These are phyloP conservation scores for Cyclina sinensis DNA, from an alignment of 1,140 invertebrate genomes.

Conservation along the genomic window DNA sequence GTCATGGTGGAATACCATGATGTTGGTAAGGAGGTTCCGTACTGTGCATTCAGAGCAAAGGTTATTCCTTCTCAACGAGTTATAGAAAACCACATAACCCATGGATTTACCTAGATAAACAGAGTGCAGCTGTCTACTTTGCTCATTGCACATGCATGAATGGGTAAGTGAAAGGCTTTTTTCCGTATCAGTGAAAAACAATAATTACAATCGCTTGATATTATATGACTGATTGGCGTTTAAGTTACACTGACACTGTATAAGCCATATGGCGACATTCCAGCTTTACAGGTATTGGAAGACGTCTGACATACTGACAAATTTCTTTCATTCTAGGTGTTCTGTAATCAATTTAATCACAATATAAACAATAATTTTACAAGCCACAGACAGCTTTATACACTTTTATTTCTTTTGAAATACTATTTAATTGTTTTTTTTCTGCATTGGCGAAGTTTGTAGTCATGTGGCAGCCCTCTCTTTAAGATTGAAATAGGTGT, in stretches of 20 bases:
- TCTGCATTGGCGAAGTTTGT: conserved; percentile 64
- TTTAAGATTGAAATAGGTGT: conserved; percentile 57
- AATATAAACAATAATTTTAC: conserved; percentile 58
- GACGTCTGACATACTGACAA: no score
- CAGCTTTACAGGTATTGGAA: no score
- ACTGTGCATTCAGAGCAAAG: conserved; percentile 43
- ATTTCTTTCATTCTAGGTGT: no score
- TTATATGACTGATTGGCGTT: no score
- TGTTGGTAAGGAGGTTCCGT: conserved; percentile 20
- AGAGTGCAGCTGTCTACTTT: conserved; percentile 25
- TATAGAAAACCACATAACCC: conserved; percentile 63
- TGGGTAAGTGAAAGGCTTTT: no score
- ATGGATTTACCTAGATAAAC: conserved; percentile 60
- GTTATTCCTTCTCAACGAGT: conserved; percentile 56
- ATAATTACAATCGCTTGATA: no score
- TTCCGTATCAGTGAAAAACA: no score
- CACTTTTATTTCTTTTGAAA: not conserved
- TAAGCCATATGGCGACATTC: no score
- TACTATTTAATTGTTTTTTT: conserved; percentile 23
- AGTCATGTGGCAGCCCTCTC: conserved; percentile 67
- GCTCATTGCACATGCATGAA: conserved; percentile 61
- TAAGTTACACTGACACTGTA: no score
- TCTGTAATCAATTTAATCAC: no score
- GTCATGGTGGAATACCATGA: conserved; percentile 30
- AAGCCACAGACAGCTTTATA: conserved; percentile 53